Evolutionary conservation across 2,888 invertebrate genomes (phyloP).

Genomic region (Drosophila rellima): DNA sequence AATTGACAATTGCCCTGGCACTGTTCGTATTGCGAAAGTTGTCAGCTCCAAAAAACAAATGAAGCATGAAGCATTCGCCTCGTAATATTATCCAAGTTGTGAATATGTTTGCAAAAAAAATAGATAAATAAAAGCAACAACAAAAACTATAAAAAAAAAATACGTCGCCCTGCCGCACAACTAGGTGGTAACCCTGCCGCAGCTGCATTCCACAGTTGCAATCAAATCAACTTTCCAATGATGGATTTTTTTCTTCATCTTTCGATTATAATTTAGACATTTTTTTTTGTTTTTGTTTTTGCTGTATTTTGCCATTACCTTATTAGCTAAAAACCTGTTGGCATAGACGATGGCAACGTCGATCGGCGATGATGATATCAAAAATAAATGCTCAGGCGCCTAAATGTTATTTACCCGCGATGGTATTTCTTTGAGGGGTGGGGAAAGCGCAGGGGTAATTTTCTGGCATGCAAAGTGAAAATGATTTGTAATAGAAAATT

Average conservation of each 20-base stretch:
- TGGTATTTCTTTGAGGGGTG: background rate
- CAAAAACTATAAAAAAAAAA: slow-evolving; percentile 48
- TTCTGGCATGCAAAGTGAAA: slow-evolving; percentile 68
- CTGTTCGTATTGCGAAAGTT: slow-evolving; percentile 44
- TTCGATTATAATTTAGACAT: slow-evolving; percentile 63
- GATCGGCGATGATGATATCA: slow-evolving; percentile 37
- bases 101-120: slow-evolving; percentile 9
- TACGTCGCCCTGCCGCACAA: slow-evolving; percentile 75
- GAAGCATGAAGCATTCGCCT: slow-evolving; percentile 58
- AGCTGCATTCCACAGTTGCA: slow-evolving; percentile 76
- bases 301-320: slow-evolving; percentile 59
- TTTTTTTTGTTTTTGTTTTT: slow-evolving; percentile 40
- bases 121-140: background rate
- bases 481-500: slow-evolving; percentile 40
- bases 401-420: slow-evolving; percentile 46
- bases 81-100: slow-evolving; percentile 52
- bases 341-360: slow-evolving; percentile 22
- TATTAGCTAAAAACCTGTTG: slow-evolving; percentile 73
- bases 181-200: slow-evolving; percentile 66
- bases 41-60: slow-evolving; percentile 53
- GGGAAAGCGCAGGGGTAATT: slow-evolving; percentile 9
- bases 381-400: slow-evolving; percentile 48
- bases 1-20: slow-evolving; percentile 13
- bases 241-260: slow-evolving; percentile 71
- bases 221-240: slow-evolving; percentile 83